Percentiles rank a stretch among this genome's conserved stretches.
Conservation (phyloP, 2,888 invertebrate genomes). For the Andrena hattorfiana region DNA sequence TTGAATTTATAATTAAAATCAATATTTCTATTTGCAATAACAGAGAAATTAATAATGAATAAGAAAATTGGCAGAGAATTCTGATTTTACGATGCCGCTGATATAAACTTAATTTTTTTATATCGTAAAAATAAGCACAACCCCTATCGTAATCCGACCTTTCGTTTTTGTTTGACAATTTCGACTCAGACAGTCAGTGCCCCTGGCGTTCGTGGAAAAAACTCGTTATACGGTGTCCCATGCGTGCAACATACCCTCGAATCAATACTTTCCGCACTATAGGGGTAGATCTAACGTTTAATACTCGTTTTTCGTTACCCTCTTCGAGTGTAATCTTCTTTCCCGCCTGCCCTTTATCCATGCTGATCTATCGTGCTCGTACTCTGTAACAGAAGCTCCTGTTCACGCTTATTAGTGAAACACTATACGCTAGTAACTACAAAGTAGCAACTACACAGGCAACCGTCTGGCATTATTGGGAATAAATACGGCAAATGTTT, state of each 20-base stretch:
- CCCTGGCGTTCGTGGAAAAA: conserved; percentile 58
- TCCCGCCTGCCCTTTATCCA: conserved; percentile 34
- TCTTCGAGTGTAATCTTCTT: conserved; percentile 22
- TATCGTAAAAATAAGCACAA: too few relatives aligned
- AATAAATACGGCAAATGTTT: too few relatives aligned
- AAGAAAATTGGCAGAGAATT: too few relatives aligned
- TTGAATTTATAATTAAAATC: too few relatives aligned
- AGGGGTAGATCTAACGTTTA: conserved; percentile 63
- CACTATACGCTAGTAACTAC: background rate
- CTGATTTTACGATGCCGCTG: too few relatives aligned
- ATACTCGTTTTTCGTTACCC: conserved; percentile 64
- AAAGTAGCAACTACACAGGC: too few relatives aligned
- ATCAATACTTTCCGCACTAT: conserved; percentile 73
- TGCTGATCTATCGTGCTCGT: conserved; percentile 4
- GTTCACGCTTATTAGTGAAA: background rate
- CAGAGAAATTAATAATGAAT: too few relatives aligned
- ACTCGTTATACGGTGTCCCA: conserved; percentile 65
- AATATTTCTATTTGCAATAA: too few relatives aligned
- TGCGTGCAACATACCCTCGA: conserved; percentile 72
- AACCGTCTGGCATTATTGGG: too few relatives aligned
- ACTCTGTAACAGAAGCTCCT: background rate
- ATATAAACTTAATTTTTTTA: too few relatives aligned
- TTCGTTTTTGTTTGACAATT: background rate
- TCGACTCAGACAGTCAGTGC: background rate
- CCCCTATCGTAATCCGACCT: background rate